These are phyloP conservation scores for Myotis findleyi DNA, from an alignment of 2,797 vertebrate species.

Conservation along the genomic window DNA sequence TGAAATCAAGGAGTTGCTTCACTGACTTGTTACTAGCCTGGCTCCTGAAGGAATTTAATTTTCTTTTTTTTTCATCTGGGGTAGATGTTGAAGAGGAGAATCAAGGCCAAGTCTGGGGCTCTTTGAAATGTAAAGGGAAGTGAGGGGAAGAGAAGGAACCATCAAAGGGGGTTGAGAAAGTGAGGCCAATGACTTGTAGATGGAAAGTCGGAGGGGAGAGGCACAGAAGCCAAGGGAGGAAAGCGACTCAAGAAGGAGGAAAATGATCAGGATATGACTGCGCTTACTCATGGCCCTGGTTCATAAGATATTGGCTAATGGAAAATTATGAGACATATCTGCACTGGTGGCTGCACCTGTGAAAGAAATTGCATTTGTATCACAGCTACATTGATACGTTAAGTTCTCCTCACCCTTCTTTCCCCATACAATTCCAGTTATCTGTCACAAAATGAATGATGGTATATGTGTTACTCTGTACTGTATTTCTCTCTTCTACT, in stretches of 20 bases:
- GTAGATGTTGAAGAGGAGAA: not conserved
- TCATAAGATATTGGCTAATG: not conserved
- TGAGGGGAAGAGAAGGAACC: not conserved
- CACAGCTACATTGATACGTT: not conserved
- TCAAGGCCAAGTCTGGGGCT: not conserved
- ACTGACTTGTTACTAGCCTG: not conserved
- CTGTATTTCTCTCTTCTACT: not conserved
- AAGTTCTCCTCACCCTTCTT: not conserved
- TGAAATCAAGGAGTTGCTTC: not conserved
- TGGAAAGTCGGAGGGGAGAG: not conserved
- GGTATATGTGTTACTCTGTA: not conserved
- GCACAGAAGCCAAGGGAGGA: not conserved
- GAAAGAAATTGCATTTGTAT: not conserved
- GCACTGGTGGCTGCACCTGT: constrained; percentile 1
- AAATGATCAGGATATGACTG: not conserved
- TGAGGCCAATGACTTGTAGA: not conserved
- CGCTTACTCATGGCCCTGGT: constrained; percentile 50
- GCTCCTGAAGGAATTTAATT: not conserved
- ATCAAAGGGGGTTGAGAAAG: not conserved
- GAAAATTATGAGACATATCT: constrained; percentile 57
- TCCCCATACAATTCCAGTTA: constrained; percentile 23
- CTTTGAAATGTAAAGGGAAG: not conserved
- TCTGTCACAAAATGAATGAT: constrained; percentile 6
- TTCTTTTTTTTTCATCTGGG: not conserved
- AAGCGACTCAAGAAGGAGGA: not conserved